These are phyloP conservation scores for Cotesia glomerata DNA, from an alignment of 1,140 invertebrate genomes.

Conservation along the genomic window DNA sequence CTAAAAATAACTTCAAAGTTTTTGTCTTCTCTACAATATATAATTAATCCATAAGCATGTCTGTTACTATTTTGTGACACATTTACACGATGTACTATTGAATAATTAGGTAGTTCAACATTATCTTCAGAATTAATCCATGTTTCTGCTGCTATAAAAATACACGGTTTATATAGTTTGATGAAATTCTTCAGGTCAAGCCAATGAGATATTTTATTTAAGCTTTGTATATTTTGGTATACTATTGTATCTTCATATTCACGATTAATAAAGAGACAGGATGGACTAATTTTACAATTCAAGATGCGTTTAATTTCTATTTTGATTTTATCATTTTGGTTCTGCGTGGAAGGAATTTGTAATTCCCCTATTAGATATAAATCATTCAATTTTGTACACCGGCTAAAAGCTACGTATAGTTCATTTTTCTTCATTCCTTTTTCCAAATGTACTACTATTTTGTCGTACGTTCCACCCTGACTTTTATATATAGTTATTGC, in stretches of 20 bases:
- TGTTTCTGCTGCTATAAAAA: too few species aligned
- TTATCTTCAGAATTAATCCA: too few species aligned
- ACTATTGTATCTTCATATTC: conserved; percentile 14
- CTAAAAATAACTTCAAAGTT: conserved; percentile 12
- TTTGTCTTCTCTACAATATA: too few species aligned
- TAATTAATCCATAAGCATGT: too few species aligned
- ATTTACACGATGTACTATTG: too few species aligned
- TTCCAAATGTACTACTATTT: conserved; percentile 23
- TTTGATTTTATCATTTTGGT: conserved; percentile 3
- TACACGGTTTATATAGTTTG: background rate
- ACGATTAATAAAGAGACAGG: conserved; percentile 6
- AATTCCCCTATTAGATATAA: conserved; percentile 24
- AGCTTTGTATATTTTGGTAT: conserved; percentile 23
- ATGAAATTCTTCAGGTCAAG: conserved; percentile 15
- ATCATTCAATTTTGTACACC: conserved; percentile 20
- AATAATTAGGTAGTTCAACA: too few species aligned
- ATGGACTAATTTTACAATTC: conserved; percentile 6
- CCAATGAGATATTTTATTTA: conserved; percentile 18
- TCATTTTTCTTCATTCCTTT: conserved; percentile 1
- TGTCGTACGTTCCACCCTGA: conserved; percentile 37
- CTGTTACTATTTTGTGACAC: too few species aligned
- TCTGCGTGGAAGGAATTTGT: background rate
- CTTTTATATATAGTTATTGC: conserved; percentile 39
- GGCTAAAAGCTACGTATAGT: conserved; percentile 31
- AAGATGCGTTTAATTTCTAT: conserved; percentile 10